phyloP scores from a whole-genome alignment of 2,113 vertebrate species.

The Toxostoma redivivum region DNA sequence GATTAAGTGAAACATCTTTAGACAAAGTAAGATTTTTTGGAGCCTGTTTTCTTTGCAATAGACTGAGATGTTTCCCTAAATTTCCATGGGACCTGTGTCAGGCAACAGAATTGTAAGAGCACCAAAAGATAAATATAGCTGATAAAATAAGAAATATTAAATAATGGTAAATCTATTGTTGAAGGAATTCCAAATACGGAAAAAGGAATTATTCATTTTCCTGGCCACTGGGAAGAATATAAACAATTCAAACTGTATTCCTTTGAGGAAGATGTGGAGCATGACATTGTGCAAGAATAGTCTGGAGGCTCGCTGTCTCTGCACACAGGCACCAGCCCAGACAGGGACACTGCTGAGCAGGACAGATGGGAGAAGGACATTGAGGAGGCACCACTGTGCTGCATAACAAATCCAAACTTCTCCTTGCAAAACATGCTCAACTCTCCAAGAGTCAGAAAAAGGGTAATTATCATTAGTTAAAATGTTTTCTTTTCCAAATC shows the following conservation, averaged over 20 bases:
- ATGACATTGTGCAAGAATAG: neutral
- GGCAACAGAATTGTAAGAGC: neutral
- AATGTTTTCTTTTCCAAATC: neutral
- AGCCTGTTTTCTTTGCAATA: neutral
- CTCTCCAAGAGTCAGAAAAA: neutral
- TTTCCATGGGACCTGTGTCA: neutral
- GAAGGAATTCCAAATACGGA: neutral
- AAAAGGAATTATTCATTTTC: constrained; percentile 34
- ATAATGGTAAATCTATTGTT: neutral
- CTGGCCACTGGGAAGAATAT: neutral
- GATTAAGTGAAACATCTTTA: neutral
- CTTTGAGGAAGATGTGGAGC: neutral
- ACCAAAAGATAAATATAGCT: neutral
- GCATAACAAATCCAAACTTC: constrained; percentile 12
- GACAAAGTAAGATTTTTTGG: neutral
- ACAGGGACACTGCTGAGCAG: constrained; percentile 9
- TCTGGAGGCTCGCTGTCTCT: neutral
- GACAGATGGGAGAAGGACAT: constrained; percentile 48
- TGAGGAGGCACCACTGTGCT: constrained; percentile 16
- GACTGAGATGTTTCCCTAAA: neutral
- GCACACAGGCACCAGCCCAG: neutral
- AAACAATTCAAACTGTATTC: constrained; percentile 15
- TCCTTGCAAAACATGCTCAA: neutral
- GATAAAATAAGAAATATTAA: neutral
- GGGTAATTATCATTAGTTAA: neutral